Evolutionary conservation across 2,888 invertebrate species (phyloP).

Genomic region (Teleogryllus oceanicus): DNA sequence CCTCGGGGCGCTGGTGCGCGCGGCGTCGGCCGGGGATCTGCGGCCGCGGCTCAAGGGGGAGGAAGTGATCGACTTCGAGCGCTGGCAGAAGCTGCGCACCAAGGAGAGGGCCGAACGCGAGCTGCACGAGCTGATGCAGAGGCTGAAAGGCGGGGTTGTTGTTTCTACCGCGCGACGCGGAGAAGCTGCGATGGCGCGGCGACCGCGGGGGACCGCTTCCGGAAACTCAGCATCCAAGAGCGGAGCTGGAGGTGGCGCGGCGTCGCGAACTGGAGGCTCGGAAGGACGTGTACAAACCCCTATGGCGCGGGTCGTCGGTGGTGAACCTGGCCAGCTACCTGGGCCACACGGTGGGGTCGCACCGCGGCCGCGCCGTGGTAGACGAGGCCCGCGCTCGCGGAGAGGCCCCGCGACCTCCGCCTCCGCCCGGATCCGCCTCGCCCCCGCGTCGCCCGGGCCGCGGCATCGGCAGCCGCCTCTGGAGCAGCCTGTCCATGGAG

Average conservation of each 20-base stretch:
- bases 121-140: slow-evolving; percentile 68
- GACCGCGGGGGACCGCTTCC: slow-evolving; percentile 73
- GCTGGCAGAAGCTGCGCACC: slow-evolving; percentile 76
- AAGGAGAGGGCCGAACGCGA: slow-evolving; percentile 81
- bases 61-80: slow-evolving; percentile 80
- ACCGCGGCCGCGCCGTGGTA: slow-evolving; percentile 40
- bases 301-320: slow-evolving; percentile 81
- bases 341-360: slow-evolving; percentile 48
- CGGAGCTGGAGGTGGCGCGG: slow-evolving; percentile 32
- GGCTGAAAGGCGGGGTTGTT: slow-evolving; percentile 75
- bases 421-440: background rate
- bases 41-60: slow-evolving; percentile 70
- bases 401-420: background rate
- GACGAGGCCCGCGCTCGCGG: slow-evolving; percentile 22
- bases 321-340: slow-evolving; percentile 72
- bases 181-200: slow-evolving; percentile 72
- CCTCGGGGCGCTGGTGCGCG: slow-evolving; percentile 75
- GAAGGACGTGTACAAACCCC: slow-evolving; percentile 72
- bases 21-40: slow-evolving; percentile 66
- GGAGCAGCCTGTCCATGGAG: slow-evolving; percentile 80
- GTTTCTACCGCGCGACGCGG: slow-evolving; percentile 71
- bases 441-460: slow-evolving; percentile 33
- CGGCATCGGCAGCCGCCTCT: slow-evolving; percentile 71
- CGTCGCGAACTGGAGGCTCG: slow-evolving; percentile 39
- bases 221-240: slow-evolving; percentile 53